A percentile compares a stretch with the other conserved stretches of the same genome.
These are phyloP conservation scores for Platysteira castanea DNA, from an alignment of 2,113 vertebrate genomes.

Conservation along the genomic window DNA sequence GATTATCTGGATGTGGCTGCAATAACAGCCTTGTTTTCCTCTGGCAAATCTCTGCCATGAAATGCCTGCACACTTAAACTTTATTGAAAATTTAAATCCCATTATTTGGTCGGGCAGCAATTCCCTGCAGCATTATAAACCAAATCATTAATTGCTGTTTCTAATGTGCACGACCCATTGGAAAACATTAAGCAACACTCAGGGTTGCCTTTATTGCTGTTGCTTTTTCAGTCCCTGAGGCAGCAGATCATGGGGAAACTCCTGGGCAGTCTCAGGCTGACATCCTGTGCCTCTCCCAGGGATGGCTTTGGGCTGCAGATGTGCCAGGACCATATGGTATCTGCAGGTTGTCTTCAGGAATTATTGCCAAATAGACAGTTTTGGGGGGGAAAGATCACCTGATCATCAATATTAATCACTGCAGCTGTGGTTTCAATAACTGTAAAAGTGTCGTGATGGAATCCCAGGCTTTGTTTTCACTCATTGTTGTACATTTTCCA, in stretches of 20 bases:
- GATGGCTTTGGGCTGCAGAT: slow-evolving; percentile 41
- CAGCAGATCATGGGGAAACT: slow-evolving; percentile 36
- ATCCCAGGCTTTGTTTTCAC: not conserved
- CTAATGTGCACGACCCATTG: slow-evolving; percentile 45
- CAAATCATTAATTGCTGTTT: slow-evolving; percentile 72
- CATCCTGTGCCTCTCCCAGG: not conserved
- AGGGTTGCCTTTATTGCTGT: slow-evolving; percentile 24
- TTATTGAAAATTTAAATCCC: slow-evolving; percentile 71
- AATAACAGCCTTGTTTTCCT: slow-evolving; percentile 42
- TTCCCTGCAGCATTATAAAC: slow-evolving; percentile 66
- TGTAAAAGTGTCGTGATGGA: not conserved
- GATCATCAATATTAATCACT: slow-evolving; percentile 9
- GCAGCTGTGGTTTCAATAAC: not conserved
- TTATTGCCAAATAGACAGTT: not conserved
- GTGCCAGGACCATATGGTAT: slow-evolving; percentile 34
- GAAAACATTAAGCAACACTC: slow-evolving; percentile 64
- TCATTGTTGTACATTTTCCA: not conserved
- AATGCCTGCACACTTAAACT: slow-evolving; percentile 54
- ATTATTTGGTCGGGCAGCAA: slow-evolving; percentile 70
- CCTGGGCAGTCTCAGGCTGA: not conserved
- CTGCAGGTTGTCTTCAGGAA: slow-evolving; percentile 27
- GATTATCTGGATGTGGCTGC: slow-evolving; percentile 52
- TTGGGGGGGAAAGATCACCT: not conserved
- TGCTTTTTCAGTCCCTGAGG: slow-evolving; percentile 31
- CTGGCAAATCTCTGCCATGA: slow-evolving; percentile 55